phyloP scores from a whole-genome alignment of 2,797 vertebrate species.

The Aulostomus chinensis region DNA sequence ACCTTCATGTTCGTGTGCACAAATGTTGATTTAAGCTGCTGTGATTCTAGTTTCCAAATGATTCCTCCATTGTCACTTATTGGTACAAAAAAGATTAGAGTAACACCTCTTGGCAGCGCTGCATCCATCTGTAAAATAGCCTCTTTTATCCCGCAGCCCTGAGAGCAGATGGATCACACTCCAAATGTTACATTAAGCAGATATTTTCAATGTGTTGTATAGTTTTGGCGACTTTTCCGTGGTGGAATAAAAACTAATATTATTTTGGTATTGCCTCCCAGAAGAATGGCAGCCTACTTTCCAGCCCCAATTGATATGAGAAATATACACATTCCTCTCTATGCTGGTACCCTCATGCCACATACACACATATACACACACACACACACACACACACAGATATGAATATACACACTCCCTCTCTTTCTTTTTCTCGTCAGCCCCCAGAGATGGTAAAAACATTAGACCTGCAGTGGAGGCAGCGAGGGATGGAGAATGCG shows the following conservation, averaged over 20 bases:
- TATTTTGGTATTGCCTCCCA: constrained; percentile 59
- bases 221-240: constrained; percentile 13
- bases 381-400: constrained; percentile 34
- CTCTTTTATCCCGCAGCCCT: no score
- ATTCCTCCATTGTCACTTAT: no score
- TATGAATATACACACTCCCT: constrained; percentile 34
- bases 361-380: constrained; percentile 14
- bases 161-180: constrained; percentile 23
- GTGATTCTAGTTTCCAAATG: no score
- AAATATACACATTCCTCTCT: constrained; percentile 37
- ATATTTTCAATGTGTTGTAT: constrained; percentile 15
- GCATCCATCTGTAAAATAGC: constrained; percentile 16
- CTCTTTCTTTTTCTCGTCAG: constrained; percentile 22
- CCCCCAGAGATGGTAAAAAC: constrained; percentile 71
- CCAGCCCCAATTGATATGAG: constrained; percentile 43
- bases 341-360: no score
- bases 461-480: constrained; percentile 64
- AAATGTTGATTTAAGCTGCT: no score
- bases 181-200: constrained; percentile 9
- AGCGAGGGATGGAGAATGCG: constrained; percentile 61
- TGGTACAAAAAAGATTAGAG: no score
- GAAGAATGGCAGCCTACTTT: constrained; percentile 47
- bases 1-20: no score
- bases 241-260: constrained; percentile 57
- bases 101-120: constrained; percentile 2